phyloP scores from a whole-genome alignment of 2,113 vertebrate species.

The Toxotes chatareus region DNA sequence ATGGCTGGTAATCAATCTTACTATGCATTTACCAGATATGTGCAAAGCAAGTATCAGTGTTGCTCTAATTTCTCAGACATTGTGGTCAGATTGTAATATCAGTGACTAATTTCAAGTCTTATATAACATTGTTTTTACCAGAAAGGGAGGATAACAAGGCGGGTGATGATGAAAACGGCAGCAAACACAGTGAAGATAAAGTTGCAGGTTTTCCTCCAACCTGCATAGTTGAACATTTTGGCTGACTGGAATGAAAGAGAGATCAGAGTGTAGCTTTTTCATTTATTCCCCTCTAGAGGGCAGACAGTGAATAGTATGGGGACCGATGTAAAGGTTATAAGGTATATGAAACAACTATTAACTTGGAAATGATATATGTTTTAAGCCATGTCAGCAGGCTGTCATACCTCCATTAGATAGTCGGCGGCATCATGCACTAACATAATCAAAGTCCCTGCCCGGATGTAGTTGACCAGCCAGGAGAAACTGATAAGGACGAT shows the following conservation, averaged over 20 bases:
- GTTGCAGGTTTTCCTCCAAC: conserved; percentile 95
- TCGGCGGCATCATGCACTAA: conserved; percentile 92
- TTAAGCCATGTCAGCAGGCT: neutral
- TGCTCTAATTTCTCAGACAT: neutral
- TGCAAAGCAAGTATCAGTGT: neutral
- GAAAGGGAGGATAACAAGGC: conserved; percentile 93
- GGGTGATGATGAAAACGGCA: conserved; percentile 90
- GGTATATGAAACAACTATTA: neutral
- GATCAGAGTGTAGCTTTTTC: neutral
- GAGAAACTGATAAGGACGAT: conserved; percentile 94
- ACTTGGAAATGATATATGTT: neutral
- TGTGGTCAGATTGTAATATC: neutral
- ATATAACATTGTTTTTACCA: conserved; percentile 85
- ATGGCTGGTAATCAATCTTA: neutral
- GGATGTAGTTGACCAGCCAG: conserved; percentile 94
- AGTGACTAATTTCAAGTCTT: neutral
- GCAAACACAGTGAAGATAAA: conserved; percentile 93
- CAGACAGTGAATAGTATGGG: conserved; percentile 41
- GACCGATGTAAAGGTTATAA: neutral
- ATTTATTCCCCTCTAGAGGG: conserved; percentile 61
- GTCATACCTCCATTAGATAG: conserved; percentile 92
- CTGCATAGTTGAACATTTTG: conserved; percentile 98
- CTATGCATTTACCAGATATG: neutral
- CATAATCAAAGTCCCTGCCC: conserved; percentile 94
- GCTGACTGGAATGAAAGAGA: conserved; percentile 84